A percentile compares a stretch with the other conserved stretches of the same genome.
Evolutionary conservation across 2,888 invertebrate genomes (phyloP).

Genomic region (Leptinotarsa peninsularis): DNA sequence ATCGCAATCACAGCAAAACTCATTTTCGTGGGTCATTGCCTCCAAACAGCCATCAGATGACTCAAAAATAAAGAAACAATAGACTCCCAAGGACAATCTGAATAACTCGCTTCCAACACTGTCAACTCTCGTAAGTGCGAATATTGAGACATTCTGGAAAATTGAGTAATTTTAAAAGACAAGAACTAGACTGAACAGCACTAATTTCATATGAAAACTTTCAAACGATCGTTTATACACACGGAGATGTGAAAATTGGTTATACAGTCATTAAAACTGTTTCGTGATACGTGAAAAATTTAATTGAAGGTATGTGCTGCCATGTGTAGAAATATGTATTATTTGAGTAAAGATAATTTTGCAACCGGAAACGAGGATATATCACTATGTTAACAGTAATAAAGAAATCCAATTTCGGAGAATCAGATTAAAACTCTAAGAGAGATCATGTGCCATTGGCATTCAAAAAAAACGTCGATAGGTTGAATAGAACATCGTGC

Average conservation of each 20-base stretch:
- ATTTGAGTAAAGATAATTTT: constrained; percentile 1
- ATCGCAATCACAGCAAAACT: background rate
- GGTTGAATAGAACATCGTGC: background rate
- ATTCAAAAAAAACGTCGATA: background rate
- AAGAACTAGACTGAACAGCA: background rate
- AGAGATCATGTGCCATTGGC: too few relatives aligned
- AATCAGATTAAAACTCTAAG: background rate
- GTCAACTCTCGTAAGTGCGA: background rate
- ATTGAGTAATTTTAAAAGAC: background rate
- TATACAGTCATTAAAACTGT: constrained; percentile 6
- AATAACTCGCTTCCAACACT: background rate
- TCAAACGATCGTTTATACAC: background rate
- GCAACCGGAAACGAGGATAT: background rate
- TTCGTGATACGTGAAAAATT: constrained; percentile 16
- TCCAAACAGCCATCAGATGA: background rate
- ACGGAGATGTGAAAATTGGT: constrained; percentile 4
- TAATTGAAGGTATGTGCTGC: constrained; percentile 8
- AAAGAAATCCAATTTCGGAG: background rate
- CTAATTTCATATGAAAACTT: background rate
- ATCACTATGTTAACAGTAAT: background rate
- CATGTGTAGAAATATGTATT: constrained; percentile 12
- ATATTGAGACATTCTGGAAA: background rate
- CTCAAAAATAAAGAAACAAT: background rate
- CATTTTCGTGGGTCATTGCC: background rate
- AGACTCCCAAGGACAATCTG: background rate